Base-by-base conservation (phyloP, 2,113 vertebrate genomes). In the Megalops atlanticus region DNA sequence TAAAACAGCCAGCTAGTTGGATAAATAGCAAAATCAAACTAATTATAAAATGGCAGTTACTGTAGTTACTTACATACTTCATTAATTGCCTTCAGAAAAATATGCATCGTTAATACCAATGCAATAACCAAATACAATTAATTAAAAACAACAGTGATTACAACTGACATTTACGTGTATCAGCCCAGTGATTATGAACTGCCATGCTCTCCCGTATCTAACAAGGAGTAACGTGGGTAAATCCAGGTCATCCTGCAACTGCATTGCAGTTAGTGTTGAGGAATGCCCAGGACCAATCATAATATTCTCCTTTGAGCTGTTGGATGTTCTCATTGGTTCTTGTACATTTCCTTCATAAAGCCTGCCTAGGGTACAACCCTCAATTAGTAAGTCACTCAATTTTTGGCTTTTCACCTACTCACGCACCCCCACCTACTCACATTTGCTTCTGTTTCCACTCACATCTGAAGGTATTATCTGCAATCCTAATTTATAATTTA, bases 201-300 rank as follows among this genome's bases (percentile, higher is more conserved):
- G 1, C 11, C 18, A 11, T 27, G n/a, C 3, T 43, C 7, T 7
- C 5, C 38, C 18, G 21, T 58, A 58, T 21, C 24, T n/a, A 39
- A 33, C 27, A 8, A 58, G 33, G 52, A 64, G 24, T 21, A 31
- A 1, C 24, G 4, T 27, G 43, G 83, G 81, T 79, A 83, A 82
- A 85, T 87, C 76, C 86, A 87, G 86, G 83, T 81, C 82, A 85
- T 11, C 69, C 80, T 36, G 36, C 39, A 47, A 76, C 80, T 82
- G 78, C 81, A 86, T 78, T 83, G 83, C 85, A 86, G 81, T 68
- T 78, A 78, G 79, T 41, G 21, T 45, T 11, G 77, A 83, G 69
- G 35, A 33, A 43, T n/a, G 70, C 72, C 38, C 41, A 27, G 33
- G 71, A 47, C 77, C 82, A 83, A 79, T 78, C 71, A 70, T 35